phyloP scores from a whole-genome alignment of 2,797 vertebrate species.

The Darevskia nairensis region DNA sequence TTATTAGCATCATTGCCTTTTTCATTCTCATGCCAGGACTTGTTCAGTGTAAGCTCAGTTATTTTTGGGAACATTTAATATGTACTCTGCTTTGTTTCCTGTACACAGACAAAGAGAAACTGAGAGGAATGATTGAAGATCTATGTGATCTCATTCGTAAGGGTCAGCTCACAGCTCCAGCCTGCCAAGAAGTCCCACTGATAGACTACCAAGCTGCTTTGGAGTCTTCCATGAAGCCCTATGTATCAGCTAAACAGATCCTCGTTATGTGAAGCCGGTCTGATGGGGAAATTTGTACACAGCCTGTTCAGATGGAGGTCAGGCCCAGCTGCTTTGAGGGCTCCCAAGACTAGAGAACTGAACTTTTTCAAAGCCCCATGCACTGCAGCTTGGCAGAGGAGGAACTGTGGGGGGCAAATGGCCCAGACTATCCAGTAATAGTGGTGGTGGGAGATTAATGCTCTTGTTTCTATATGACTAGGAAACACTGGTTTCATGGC shows the following conservation, averaged over 20 bases:
- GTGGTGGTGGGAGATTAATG: not conserved
- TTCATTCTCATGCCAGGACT: not conserved
- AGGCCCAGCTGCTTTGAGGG: not conserved
- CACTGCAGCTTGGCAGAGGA: not conserved
- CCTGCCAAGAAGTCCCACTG: slow-evolving; percentile 82
- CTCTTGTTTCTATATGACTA: not conserved
- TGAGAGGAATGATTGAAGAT: slow-evolving; percentile 83
- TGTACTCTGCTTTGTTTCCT: slow-evolving; percentile 22
- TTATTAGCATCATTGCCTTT: not conserved
- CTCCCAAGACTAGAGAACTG: not conserved
- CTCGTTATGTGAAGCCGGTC: slow-evolving; percentile 83
- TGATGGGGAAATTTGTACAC: not conserved
- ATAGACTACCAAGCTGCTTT: slow-evolving; percentile 85
- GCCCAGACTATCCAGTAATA: not conserved
- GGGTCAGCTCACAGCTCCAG: slow-evolving; percentile 84
- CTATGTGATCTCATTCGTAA: slow-evolving; percentile 84
- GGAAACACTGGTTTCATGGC: not conserved
- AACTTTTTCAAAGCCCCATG: not conserved
- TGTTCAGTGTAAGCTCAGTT: not conserved
- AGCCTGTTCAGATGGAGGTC: not conserved
- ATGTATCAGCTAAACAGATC: slow-evolving; percentile 89
- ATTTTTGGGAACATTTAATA: not conserved
- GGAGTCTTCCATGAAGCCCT: slow-evolving; percentile 85
- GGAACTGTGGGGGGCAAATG: not conserved
- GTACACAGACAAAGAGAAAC: slow-evolving; percentile 67